Evolutionary conservation across 2,888 invertebrate genomes (phyloP).

Genomic region (Ditula angustiorana): DNA sequence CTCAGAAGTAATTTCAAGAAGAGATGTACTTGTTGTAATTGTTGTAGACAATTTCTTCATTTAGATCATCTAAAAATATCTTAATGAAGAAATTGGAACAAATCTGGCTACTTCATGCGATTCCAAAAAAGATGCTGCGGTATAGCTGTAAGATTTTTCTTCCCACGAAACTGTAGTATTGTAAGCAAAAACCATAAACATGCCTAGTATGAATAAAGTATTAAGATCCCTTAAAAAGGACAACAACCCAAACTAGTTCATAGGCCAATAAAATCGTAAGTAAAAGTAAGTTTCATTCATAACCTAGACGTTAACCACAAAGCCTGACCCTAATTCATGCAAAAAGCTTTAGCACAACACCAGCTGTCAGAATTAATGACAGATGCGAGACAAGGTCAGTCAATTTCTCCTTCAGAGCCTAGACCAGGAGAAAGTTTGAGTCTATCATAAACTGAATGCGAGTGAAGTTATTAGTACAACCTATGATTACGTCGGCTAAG

Average conservation of each 20-base stretch:
- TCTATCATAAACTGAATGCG: neutral
- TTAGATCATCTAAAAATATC: no score
- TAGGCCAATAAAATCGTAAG: neutral
- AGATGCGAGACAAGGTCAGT: constrained; percentile 9
- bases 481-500: neutral
- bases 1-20: no score
- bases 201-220: no score
- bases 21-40: no score
- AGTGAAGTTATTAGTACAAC: neutral
- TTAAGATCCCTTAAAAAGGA: neutral
- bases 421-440: constrained; percentile 21
- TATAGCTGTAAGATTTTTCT: no score
- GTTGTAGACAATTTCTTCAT: neutral
- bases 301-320: neutral
- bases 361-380: constrained; percentile 19
- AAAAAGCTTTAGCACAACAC: constrained; percentile 4
- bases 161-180: no score
- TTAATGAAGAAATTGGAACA: no score
- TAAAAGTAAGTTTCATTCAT: constrained; percentile 2
- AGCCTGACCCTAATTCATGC: constrained; percentile 23
- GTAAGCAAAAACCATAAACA: no score
- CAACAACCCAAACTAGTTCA: neutral
- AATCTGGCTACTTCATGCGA: no score
- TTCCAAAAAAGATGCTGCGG: no score
- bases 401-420: constrained; percentile 28